Evolutionary conservation across 1,140 invertebrate genomes (phyloP), one percentile per base, ranked within the genome.

Genomic region (Luehdorfia chinensis): DNA sequence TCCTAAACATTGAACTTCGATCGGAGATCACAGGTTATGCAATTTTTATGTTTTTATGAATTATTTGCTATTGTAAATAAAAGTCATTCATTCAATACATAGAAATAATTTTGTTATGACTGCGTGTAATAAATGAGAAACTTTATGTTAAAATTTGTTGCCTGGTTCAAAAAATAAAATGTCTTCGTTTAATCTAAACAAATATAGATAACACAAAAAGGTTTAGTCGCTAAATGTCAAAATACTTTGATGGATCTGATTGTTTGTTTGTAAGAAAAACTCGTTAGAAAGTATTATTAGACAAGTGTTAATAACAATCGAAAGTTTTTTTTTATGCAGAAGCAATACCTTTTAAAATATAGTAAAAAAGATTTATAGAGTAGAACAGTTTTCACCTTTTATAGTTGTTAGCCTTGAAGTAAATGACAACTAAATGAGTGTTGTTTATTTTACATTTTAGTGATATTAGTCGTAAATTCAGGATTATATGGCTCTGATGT

Each of bases 371-470:
- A 49, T 67, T 59, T 58, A 64, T 61, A 70, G 53, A 65, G n/a
- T n/a, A n/a, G n/a, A n/a, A n/a, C 54, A 65, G 60, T 75, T 72
- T 62, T 73, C 63, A 59, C 61, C 50, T 78, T 48, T 28, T 59
- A 58, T 70, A 80, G 66, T 86, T 62, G 83, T 86, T 86, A 86
- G 83, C 83, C 83, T 86, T 86, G 81, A 86, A 84, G 75, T 83
- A 80, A 66, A 83, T 85, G 78, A 81, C 81, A 84, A 73, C 61
- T 81, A 80, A 72, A 80, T 81, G 74, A 81, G 72, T 81, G 70
- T 84, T 84, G 77, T 86, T 86, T 86, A 86, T 84, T 86, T 81
- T 80, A 84, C 67, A 84, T 78, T 84, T 83, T 81, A 83, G 79
- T 76, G 63, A 69, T 78, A 83, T 83, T 80, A 76, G 75, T 69